Base-by-base conservation (phyloP, 2,797 vertebrate species). In the Leucoraja ocellata region DNA sequence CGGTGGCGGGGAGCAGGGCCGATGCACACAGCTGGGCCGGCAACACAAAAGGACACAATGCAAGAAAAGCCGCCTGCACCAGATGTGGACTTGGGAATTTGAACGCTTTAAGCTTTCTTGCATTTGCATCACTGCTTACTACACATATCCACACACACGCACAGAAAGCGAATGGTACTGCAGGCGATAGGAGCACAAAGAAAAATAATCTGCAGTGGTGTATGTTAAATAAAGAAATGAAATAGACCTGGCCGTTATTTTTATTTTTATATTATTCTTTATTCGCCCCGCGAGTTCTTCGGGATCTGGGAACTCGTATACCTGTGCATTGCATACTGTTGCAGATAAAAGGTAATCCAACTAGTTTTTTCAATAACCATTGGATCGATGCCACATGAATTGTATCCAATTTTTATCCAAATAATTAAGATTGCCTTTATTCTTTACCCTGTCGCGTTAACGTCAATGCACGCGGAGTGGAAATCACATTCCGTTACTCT, bases 11-110 rank as follows among this genome's bases (percentile, higher is more conserved):
- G 96, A 95, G 95, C 95, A 95, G 93, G 96, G 95, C 95, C 96
- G 96, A 96, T 95, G 96, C 95, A 95, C 97, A 96, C 97, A 97
- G 97, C 97, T 97, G 97, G 94, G 96, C 95, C 96, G 95, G 93
- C 95, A 95, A 94, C 94, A 95, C 95, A 95, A 96, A 95, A 96
- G 95, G 96, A 92, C 71, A 91, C 68, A 74, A 91, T 74, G 90
- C 36, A 95, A 95, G 94, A 95, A 54, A 96, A 96, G 80, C 95
- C 95, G 58, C 93, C 94, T 36, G 94, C 93, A 94, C 96, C 97
- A 97, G 97, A 98, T 97, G 97, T 97, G 97, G 94, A 96, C 96
- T 94, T 86, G 95, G 95, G 95, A 61, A 88, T 93, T 93, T 93
- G 68, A n/a, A 88, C n/a, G 58, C 18, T 63, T 88, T 88, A 10